Evolutionary conservation across 2,113 vertebrate genomes (phyloP), one percentile per base, ranked within the genome.

Genomic region (Gopherus flavomarginatus): DNA sequence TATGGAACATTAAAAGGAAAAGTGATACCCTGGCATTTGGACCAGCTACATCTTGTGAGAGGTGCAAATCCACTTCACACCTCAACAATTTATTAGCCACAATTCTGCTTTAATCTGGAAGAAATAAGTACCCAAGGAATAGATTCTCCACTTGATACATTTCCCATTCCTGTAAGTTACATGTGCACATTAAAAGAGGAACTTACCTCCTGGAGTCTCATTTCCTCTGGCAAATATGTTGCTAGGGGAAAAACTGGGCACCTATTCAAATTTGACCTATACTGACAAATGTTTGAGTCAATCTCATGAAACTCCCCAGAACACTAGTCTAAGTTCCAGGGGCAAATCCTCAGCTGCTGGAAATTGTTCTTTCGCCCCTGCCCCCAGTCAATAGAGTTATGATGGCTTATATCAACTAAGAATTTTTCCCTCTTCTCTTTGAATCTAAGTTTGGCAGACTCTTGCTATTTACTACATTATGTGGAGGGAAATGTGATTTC

Each of bases 61-160:
- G 87, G 95, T 93, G 93, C 89, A 96, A 97, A 97, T 96, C 96
- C 89, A 75, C 24, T 0, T 96, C 92, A 95, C 1, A 5, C 77
- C 78, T 94, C 56, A 0, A 85, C 80, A 83, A 69, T 72, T 72
- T 94, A 92, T 82, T 89, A 95, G 87, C 49, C 93, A n/a, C 44
- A 91, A 81, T 59, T 86, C 57, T 91, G 69, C 79, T 79, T 78
- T 95, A 94, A 93, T 84, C 92, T 91, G 65, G 88, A 92, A 95
- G 78, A 57, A 96, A 91, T 85, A 78, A 78, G 47, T 42, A 78
- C 42, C 44, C 22, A 47, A 78, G 44, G 26, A 78, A 72, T n/a
- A 72, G 65, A 11, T 72, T 72, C 65, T 72, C 19, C 9, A 3
- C 35, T 38, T 78, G 24, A 42, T 47, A 78, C 26, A 14, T 6